These are phyloP conservation scores for Gila orcuttii DNA, from an alignment of 2,113 vertebrate genomes.

Conservation along the genomic window DNA sequence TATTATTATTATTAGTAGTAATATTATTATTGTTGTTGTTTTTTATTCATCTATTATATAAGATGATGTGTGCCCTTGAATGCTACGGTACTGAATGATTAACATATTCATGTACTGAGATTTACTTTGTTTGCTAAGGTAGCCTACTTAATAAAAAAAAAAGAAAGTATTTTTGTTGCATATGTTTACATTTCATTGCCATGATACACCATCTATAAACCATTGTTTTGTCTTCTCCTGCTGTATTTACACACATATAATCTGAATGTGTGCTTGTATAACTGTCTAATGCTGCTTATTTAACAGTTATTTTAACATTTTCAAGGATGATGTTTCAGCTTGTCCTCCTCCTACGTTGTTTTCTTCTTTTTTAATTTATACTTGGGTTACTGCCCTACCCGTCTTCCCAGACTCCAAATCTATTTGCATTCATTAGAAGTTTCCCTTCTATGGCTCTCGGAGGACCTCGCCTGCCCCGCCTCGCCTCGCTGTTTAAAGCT, in stretches of 20 bases:
- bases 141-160: too few relatives aligned
- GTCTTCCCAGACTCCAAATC: conserved; percentile 37
- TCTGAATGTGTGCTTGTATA: neutral
- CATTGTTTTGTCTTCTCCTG: neutral
- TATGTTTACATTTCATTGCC: neutral
- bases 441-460: conserved; percentile 3
- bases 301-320: conserved; percentile 28
- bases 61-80: neutral
- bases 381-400: conserved; percentile 33
- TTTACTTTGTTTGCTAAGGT: too few relatives aligned
- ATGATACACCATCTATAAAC: neutral
- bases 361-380: conserved; percentile 45
- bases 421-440: conserved; percentile 49
- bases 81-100: too few relatives aligned
- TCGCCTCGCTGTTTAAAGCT: conserved; percentile 33
- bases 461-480: conserved; percentile 20
- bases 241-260: neutral
- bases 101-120: too few relatives aligned
- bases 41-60: neutral
- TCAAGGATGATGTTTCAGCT: conserved; percentile 42
- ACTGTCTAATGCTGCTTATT: conserved; percentile 34
- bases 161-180: too few relatives aligned
- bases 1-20: too few relatives aligned
- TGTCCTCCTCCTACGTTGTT: conserved; percentile 3
- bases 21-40: neutral